phyloP scores from a whole-genome alignment of 2,888 invertebrate genomes.

The Leistus spinibarbis region DNA sequence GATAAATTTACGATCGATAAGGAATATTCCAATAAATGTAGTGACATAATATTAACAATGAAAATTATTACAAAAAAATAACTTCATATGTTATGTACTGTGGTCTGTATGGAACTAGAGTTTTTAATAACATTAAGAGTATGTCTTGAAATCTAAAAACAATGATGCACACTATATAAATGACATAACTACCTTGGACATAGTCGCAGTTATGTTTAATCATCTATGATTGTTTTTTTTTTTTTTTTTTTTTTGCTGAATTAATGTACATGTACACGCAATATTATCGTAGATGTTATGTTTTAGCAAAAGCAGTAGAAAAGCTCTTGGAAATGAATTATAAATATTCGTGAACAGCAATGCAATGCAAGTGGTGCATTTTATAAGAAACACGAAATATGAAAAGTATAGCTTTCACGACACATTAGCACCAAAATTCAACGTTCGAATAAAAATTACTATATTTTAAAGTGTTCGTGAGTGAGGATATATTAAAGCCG shows the following conservation, averaged over 20 bases:
- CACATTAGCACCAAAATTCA: conserved; percentile 29
- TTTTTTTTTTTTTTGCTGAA: not conserved
- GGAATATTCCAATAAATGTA: too few relatives aligned
- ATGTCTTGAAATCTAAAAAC: too few relatives aligned
- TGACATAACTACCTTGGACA: too few relatives aligned
- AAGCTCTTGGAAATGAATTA: not conserved
- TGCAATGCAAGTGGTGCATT: not conserved
- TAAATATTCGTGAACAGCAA: not conserved
- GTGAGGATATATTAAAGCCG: conserved; percentile 23
- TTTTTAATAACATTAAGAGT: too few relatives aligned
- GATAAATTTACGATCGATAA: too few relatives aligned
- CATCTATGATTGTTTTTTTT: too few relatives aligned
- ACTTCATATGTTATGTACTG: too few relatives aligned
- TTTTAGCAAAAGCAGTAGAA: not conserved
- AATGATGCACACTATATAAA: too few relatives aligned
- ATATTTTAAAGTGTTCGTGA: conserved; percentile 34
- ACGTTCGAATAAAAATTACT: conserved; percentile 36
- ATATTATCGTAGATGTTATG: not conserved
- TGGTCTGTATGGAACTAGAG: too few relatives aligned
- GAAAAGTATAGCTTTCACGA: conserved; percentile 11
- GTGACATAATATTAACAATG: too few relatives aligned
- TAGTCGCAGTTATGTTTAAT: too few relatives aligned
- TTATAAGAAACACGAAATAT: not conserved
- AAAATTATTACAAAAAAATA: too few relatives aligned
- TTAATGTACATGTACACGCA: not conserved